A percentile compares a stretch with the other conserved stretches of the same genome.
Evolutionary conservation across 2,888 invertebrate species (phyloP).

Genomic region (Sarcophaga caerulescens): DNA sequence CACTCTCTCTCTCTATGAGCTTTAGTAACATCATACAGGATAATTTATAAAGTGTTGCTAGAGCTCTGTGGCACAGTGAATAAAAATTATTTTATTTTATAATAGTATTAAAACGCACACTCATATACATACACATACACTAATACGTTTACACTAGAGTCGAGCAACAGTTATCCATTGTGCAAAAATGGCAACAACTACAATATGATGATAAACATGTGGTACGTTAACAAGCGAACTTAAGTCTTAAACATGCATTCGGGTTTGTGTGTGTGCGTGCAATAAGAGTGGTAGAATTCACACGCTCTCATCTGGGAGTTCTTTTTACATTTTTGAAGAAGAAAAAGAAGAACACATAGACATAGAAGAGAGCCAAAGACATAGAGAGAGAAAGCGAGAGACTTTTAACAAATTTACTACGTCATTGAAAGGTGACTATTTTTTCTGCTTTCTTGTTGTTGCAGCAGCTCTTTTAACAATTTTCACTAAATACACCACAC

Average conservation of each 20-base stretch:
- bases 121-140: background rate
- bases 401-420: conserved; percentile 49
- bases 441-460: conserved; percentile 35
- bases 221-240: conserved; percentile 17
- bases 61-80: conserved; percentile 5
- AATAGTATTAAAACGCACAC: background rate
- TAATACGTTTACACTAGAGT: conserved; percentile 17
- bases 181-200: conserved; percentile 28
- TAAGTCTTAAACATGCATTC: background rate
- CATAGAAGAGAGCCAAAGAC: no score
- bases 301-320: background rate
- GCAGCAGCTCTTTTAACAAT: background rate
- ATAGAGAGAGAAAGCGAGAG: conserved; percentile 35
- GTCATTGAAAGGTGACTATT: conserved; percentile 67
- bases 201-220: conserved; percentile 38
- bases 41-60: conserved; percentile 51
- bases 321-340: background rate
- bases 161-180: conserved; percentile 66
- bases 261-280: background rate
- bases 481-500: conserved; percentile 28
- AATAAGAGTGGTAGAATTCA: background rate
- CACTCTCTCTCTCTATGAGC: no score
- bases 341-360: background rate
- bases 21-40: conserved; percentile 5
- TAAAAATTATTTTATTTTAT: conserved; percentile 16